Evolutionary conservation across 2,888 invertebrate genomes (phyloP), one percentile per base, ranked within the genome.

Genomic region (Elegia similella): DNA sequence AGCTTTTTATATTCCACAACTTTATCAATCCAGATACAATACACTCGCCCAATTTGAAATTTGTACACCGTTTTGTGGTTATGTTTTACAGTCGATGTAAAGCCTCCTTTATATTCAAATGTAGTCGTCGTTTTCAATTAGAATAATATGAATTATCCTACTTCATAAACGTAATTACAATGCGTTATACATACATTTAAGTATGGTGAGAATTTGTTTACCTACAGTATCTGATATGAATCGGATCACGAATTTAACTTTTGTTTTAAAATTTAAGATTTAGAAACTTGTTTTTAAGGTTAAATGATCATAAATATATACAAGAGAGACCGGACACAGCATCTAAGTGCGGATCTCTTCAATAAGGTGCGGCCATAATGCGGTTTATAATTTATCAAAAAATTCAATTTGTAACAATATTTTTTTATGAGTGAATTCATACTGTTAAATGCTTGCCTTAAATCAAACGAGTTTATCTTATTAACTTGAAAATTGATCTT

Each of bases 81-180:
- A 38, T 12, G 12, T n/a, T 38, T 38, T n/a, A 38, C 38, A 3
- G 38, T 38, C 38, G 54, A 60, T 70, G 70, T 64, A 69, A 62
- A 69, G 61, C 69, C 59, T 54, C 64, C 70, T 73, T 77, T 70
- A 72, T 69, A 69, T 73, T 76, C 62, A 72, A 75, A 73, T 68
- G 73, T 73, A 72, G 71, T 70, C 52, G 65, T 65, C 69, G 70
- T 70, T 67, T 77, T 73, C 66, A 73, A 76, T 79, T 75, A 71
- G 68, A 70, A 69, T 70, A 62, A 72, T 70, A 67, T 62, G 57
- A 66, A 38, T 10, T 12, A n/a, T 38, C 38, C 38, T 38, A 12
- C n/a, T 38, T n/a, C 38, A 2, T 38, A 38, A n/a, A 38, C 12
- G 6, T 38, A n/a, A 38, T 38, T 38, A 38, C 12, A 38, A 5